Percentiles rank a stretch among this genome's conserved stretches.
phyloP scores from a whole-genome alignment of 1,140 invertebrate genomes.

The Leptinotarsa texana region DNA sequence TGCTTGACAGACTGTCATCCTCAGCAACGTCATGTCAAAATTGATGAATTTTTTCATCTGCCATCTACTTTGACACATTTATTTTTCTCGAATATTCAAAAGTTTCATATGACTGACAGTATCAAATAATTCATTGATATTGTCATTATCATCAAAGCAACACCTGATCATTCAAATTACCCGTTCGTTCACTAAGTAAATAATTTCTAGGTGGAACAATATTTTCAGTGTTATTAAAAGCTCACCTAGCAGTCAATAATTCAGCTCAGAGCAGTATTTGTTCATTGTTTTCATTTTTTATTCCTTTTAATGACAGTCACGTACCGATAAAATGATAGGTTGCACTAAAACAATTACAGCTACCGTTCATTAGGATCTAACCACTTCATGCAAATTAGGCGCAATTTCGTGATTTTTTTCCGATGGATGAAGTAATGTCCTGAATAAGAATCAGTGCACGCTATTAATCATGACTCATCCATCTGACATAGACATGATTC shows the following conservation, averaged over 20 bases:
- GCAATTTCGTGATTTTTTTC: constrained; percentile 15
- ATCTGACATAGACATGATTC: constrained; percentile 7
- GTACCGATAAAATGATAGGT: not conserved
- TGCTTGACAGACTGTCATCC: too few species aligned
- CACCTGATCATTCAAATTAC: too few species aligned
- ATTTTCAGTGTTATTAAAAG: not conserved
- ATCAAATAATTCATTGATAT: too few species aligned
- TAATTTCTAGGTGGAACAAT: not conserved
- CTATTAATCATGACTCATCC: constrained; percentile 4
- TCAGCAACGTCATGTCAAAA: too few species aligned
- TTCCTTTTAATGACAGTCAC: constrained; percentile 3
- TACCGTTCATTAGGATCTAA: not conserved
- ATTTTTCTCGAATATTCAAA: too few species aligned
- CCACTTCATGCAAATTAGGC: constrained; percentile 5
- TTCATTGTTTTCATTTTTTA: not conserved
- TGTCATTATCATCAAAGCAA: too few species aligned
- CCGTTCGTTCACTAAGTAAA: too few species aligned
- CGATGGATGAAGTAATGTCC: constrained; percentile 8
- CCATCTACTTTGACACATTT: too few species aligned
- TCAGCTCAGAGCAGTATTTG: not conserved
- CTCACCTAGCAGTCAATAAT: not conserved
- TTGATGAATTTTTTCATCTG: too few species aligned
- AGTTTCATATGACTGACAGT: too few species aligned
- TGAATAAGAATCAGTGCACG: constrained; percentile 2
- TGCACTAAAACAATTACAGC: constrained; percentile 2